Conservation (phyloP, 2,888 invertebrate genomes). For the Sceliomorpha sp. region DNA sequence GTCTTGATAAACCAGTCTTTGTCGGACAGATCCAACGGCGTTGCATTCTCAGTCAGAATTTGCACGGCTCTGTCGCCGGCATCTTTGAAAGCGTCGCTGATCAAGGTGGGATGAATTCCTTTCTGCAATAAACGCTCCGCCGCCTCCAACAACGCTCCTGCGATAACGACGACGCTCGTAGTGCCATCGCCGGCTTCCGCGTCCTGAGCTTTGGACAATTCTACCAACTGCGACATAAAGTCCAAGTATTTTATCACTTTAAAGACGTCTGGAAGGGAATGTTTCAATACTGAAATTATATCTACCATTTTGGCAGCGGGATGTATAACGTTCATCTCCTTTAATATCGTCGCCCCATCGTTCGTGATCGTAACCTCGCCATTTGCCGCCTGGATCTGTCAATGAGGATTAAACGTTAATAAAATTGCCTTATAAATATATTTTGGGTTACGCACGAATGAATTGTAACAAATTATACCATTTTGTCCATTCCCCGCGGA, state of each 20-base stretch:
- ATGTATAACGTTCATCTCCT: conserved; percentile 99
- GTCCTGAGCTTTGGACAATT: conserved; percentile 98
- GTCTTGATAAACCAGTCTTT: conserved; percentile 93
- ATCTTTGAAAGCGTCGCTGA: conserved; percentile 97
- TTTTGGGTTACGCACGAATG: too few species aligned
- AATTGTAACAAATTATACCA: conserved; percentile 85
- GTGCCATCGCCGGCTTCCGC: conserved; percentile 99
- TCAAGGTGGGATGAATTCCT: conserved; percentile 98
- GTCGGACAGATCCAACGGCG: conserved; percentile 91
- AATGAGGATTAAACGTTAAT: too few species aligned
- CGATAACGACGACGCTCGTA: conserved; percentile 98
- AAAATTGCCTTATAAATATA: too few species aligned
- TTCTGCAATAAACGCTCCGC: conserved; percentile 94
- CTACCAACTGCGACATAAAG: conserved; percentile 88
- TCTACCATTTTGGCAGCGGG: conserved; percentile 99
- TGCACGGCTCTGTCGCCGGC: conserved; percentile 88
- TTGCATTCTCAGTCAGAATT: conserved; percentile 91
- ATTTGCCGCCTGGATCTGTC: conserved; percentile 94
- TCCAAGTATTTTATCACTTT: not conserved
- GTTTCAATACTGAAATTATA: conserved; percentile 6
- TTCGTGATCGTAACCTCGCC: conserved; percentile 99
- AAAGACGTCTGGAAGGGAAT: conserved; percentile 5
- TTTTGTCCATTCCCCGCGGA: conserved; percentile 99
- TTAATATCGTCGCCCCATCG: conserved; percentile 99
- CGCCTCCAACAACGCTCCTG: conserved; percentile 96